Evolutionary conservation across 1,140 invertebrate genomes (phyloP).

Genomic region (Hyles vespertilio): DNA sequence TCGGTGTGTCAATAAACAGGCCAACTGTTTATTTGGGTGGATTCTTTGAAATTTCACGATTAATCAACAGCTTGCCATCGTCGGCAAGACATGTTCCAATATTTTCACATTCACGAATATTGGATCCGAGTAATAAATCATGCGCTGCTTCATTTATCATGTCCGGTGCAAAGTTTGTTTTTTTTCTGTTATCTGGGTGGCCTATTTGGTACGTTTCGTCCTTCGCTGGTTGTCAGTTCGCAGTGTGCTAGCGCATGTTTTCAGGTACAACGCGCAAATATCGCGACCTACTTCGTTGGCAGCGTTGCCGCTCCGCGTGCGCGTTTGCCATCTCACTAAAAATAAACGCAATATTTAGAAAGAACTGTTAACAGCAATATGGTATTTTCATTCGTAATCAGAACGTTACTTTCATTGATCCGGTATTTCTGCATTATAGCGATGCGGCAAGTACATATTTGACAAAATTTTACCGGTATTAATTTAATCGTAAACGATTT

Average conservation of each 20-base stretch:
- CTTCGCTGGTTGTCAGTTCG: conserved; percentile 26
- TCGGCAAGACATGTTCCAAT: conserved; percentile 18
- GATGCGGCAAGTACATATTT: no score
- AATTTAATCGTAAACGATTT: no score
- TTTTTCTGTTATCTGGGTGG: conserved; percentile 16
- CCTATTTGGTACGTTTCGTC: conserved; percentile 16
- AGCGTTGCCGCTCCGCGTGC: conserved; percentile 27
- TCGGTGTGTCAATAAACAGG: conserved; percentile 38
- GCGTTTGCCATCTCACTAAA: conserved; percentile 44
- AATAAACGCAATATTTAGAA: conserved; percentile 56
- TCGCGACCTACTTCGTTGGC: conserved; percentile 53
- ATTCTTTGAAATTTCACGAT: conserved; percentile 36
- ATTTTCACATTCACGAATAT: conserved; percentile 15
- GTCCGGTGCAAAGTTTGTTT: conserved; percentile 2
- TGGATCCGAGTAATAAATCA: conserved; percentile 15
- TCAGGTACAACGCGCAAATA: conserved; percentile 44
- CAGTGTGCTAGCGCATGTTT: conserved; percentile 24
- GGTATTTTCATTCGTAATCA: conserved; percentile 8
- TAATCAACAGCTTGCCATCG: conserved; percentile 21
- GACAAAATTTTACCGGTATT: no score
- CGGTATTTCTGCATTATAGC: no score
- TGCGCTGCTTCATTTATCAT: conserved; percentile 15
- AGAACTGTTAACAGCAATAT: conserved; percentile 31
- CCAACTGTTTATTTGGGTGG: conserved; percentile 38
- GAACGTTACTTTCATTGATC: neutral